Conservation (phyloP, 2,113 vertebrate species). For the Narcine bancroftii region DNA sequence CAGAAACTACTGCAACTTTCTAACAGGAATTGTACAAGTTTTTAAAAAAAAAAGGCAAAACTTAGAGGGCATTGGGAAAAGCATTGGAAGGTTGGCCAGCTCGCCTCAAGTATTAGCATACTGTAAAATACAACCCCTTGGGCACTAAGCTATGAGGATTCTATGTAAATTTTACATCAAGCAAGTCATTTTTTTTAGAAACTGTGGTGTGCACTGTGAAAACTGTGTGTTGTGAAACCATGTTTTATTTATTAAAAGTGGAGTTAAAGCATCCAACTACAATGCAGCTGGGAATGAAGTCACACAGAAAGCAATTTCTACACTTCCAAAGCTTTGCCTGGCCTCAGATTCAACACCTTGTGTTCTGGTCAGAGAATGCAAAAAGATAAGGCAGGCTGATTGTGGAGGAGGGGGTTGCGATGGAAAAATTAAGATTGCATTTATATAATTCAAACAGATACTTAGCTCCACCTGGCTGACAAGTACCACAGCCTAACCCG, state of each 20-base stretch:
- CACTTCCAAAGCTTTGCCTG: not conserved
- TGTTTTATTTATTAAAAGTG: not conserved
- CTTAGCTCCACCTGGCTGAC: slow-evolving; percentile 22
- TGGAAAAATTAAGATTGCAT: not conserved
- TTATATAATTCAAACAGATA: not conserved
- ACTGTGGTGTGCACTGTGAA: not conserved
- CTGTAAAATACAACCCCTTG: not conserved
- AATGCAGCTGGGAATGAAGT: not conserved
- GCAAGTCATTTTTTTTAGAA: not conserved
- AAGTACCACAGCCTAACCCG: not conserved
- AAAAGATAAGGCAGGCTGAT: not conserved
- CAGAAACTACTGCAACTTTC: not conserved
- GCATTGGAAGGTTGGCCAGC: not conserved
- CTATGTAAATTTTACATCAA: not conserved
- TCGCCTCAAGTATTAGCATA: not conserved
- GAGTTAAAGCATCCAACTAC: not conserved
- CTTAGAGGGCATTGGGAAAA: not conserved
- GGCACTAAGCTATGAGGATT: not conserved
- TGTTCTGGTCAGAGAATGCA: too few relatives aligned
- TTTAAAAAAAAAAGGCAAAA: not conserved
- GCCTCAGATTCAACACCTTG: not conserved
- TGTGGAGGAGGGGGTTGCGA: not conserved
- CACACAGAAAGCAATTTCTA: not conserved
- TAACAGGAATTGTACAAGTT: not conserved
- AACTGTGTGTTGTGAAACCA: not conserved